Conservation (phyloP, 1,140 invertebrate species). For the Polypedilum pembai region DNA sequence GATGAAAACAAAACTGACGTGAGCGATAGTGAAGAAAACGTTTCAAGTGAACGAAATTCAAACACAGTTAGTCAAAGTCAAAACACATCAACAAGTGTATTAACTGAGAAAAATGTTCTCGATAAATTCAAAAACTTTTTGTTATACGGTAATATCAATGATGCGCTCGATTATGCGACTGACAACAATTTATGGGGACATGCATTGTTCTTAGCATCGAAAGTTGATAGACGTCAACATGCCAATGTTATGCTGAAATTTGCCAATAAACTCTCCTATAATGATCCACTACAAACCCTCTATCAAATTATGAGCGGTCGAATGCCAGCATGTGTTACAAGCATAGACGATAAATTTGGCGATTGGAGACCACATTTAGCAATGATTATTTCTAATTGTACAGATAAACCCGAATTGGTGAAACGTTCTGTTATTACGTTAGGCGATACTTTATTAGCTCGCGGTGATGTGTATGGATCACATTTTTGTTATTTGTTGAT, state of each 20-base stretch:
- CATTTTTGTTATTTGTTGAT: conserved; percentile 87
- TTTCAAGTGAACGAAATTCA: conserved; percentile 33
- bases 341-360: conserved; percentile 77
- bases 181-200: conserved; percentile 86
- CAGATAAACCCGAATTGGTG: conserved; percentile 70
- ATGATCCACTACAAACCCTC: conserved; percentile 87
- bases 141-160: conserved; percentile 79
- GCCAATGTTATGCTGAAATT: conserved; percentile 83
- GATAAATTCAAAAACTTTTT: conserved; percentile 76
- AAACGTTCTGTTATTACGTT: conserved; percentile 73
- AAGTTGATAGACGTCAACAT: conserved; percentile 80
- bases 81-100: conserved; percentile 35
- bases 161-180: conserved; percentile 85
- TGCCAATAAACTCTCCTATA: conserved; percentile 72
- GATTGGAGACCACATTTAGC: conserved; percentile 94
- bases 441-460: conserved; percentile 57
- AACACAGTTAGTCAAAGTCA: conserved; percentile 35
- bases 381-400: conserved; percentile 86
- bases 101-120: conserved; percentile 49
- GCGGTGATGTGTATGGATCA: conserved; percentile 74
- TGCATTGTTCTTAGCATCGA: conserved; percentile 82
- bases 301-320: conserved; percentile 84
- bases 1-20: conserved; percentile 26
- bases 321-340: conserved; percentile 72
- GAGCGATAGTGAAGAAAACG: conserved; percentile 33